These are phyloP conservation scores for Karalla daura DNA, from an alignment of 2,797 vertebrate species.

Conservation along the genomic window DNA sequence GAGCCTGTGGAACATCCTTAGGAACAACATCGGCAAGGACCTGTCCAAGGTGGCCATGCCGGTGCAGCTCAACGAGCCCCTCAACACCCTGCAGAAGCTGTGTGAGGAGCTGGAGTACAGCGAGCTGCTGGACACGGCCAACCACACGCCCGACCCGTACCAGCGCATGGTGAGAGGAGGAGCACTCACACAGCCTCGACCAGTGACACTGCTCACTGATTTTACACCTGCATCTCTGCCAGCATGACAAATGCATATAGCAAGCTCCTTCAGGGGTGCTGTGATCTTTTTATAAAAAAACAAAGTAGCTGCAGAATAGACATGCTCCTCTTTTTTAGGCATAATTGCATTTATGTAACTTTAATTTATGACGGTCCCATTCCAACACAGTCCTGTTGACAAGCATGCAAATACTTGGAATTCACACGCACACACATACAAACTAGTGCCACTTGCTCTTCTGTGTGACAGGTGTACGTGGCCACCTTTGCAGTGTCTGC, in stretches of 20 bases:
- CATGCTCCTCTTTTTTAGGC: too few relatives aligned
- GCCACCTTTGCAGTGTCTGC: slow-evolving; percentile 94
- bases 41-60: slow-evolving; percentile 99
- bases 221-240: too few relatives aligned
- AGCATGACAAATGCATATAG: too few relatives aligned
- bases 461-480: slow-evolving; percentile 88
- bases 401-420: neutral
- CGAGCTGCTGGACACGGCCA: slow-evolving; percentile 91
- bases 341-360: too few relatives aligned
- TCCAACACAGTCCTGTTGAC: neutral
- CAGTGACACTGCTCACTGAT: too few relatives aligned
- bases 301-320: too few relatives aligned
- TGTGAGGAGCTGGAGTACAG: slow-evolving; percentile 98
- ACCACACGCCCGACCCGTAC: slow-evolving; percentile 80
- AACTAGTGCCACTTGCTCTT: neutral
- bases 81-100: slow-evolving; percentile 95
- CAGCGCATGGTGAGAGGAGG: slow-evolving; percentile 90
- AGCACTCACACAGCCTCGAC: neutral
- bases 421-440: neutral
- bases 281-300: too few relatives aligned
- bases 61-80: slow-evolving; percentile 93
- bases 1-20: slow-evolving; percentile 96
- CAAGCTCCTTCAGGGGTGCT: too few relatives aligned
- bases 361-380: neutral
- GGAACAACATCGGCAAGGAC: slow-evolving; percentile 98